Evolutionary conservation across 2,113 vertebrate genomes (phyloP).

Genomic region (Xenopus borealis): DNA sequence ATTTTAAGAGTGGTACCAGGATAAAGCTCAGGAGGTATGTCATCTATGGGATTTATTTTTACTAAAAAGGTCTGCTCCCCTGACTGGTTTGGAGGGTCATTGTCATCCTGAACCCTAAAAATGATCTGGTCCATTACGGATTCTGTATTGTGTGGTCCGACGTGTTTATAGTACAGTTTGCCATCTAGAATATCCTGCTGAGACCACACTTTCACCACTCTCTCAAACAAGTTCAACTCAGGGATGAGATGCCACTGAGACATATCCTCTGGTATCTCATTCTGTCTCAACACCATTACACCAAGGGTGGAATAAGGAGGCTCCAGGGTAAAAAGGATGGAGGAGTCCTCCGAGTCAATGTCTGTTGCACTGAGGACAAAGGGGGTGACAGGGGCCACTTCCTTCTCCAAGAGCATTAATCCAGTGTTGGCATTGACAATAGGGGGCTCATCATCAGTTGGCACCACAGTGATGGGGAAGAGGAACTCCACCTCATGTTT

Average conservation of each 20-base stretch:
- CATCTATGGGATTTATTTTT: constrained; percentile 83
- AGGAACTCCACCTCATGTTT: constrained; percentile 86
- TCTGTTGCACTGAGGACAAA: constrained; percentile 84
- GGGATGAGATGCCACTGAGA: constrained; percentile 76
- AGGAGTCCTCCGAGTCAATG: constrained; percentile 87
- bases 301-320: constrained; percentile 69
- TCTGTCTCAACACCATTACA: constrained; percentile 82
- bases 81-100: constrained; percentile 89
- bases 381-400: constrained; percentile 74
- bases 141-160: constrained; percentile 77
- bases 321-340: constrained; percentile 76
- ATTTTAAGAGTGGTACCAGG: constrained; percentile 80
- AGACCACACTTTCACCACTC: constrained; percentile 79
- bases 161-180: constrained; percentile 82
- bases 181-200: constrained; percentile 86
- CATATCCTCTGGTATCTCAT: constrained; percentile 73
- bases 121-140: constrained; percentile 80
- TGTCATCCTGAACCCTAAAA: constrained; percentile 90
- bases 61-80: constrained; percentile 76
- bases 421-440: constrained; percentile 91
- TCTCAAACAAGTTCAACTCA: constrained; percentile 75
- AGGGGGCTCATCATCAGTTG: constrained; percentile 90
- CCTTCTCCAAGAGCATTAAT: constrained; percentile 80
- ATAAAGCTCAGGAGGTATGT: constrained; percentile 80
- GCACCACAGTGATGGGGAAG: constrained; percentile 90